Evolutionary conservation across 92 coral and sea anemone species (phyloP), one percentile per base, ranked within the genome.

Genomic region (Paragorgia papillata): DNA sequence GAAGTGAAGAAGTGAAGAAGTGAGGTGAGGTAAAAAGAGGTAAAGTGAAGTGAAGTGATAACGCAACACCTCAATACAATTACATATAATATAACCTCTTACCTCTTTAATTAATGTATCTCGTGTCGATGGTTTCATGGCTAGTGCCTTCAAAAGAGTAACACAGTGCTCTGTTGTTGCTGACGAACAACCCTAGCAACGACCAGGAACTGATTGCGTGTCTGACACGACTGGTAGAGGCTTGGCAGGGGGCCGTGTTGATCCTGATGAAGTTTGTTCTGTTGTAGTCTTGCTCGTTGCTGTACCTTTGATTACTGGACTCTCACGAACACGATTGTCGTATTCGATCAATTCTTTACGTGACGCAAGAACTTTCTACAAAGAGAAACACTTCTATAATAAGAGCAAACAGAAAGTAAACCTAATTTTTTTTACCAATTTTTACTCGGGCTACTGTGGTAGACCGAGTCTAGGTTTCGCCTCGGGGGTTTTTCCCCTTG

Each of bases 81-180:
- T n/a, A n/a, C n/a, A n/a, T n/a, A n/a, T n/a, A n/a, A n/a, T n/a
- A n/a, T n/a, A n/a, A n/a, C n/a, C n/a, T n/a, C n/a, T 32, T 37
- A 93, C 97, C 94, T 93, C 94, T 80, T 88, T 90, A 58, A 93
- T 96, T 20, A 93, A 89, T 61, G 85, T 83, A 66, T 90, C 87
- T 46, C 97, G 82, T 26, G 97, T 93, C 19, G 85, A 88, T 24
- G 94, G 84, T 46, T 85, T 85, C 96, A 93, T 93, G 35, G 97
- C 97, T 53, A 93, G 68, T 1, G 97, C 97, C 63, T 90, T 82
- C 57, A 93, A 75, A 10, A 93, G 81, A 22, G 97, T 93, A 27
- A 93, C 97, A 69, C 97, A 93, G 69, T 93, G 97, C 32, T 93
- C 97, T 20, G 96, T 93, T n/a, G 97, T 97, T 3, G 97, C 97